A percentile compares a stretch with the other conserved stretches of the same genome.
phyloP scores from a whole-genome alignment of 2,113 vertebrate species.

The Thunnus thynnus region DNA sequence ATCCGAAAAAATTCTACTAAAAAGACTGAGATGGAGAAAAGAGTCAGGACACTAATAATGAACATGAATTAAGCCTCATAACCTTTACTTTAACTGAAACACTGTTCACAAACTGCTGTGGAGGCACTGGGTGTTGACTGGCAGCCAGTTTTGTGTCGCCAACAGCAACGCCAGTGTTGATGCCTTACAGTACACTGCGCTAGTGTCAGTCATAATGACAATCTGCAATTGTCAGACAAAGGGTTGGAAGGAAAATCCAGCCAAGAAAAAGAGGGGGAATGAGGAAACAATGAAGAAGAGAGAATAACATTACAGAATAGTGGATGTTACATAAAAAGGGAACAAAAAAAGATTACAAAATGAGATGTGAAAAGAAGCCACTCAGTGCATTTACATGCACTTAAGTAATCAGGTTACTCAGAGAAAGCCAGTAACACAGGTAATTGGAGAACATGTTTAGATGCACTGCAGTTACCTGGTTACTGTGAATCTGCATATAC shows the following conservation, averaged over 20 bases:
- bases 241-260: conserved; percentile 10
- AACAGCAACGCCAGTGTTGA: conserved; percentile 29
- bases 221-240: conserved; percentile 40
- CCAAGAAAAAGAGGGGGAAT: conserved; percentile 9
- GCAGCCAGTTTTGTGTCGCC: conserved; percentile 39
- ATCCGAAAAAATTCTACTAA: not conserved
- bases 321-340: not conserved
- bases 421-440: too few species aligned
- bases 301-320: conserved; percentile 6
- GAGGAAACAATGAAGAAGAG: conserved; percentile 11
- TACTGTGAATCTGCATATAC: too few species aligned
- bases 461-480: too few species aligned
- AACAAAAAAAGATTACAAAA: not conserved
- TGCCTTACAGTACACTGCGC: conserved; percentile 12
- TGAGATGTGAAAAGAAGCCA: not conserved
- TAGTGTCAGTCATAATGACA: conserved; percentile 41
- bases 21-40: conserved; percentile 16
- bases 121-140: conserved; percentile 20
- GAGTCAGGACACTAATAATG: not conserved
- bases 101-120: conserved; percentile 1
- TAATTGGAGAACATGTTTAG: too few species aligned
- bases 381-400: too few species aligned
- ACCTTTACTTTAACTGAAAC: not conserved
- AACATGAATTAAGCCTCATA: conserved; percentile 6
- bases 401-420: too few species aligned